Percentiles rank a stretch among this genome's conserved stretches.
phyloP scores from a whole-genome alignment of 30 jellyfish, hydroid and myxozoan genomes.

The Rhopilema esculentum region DNA sequence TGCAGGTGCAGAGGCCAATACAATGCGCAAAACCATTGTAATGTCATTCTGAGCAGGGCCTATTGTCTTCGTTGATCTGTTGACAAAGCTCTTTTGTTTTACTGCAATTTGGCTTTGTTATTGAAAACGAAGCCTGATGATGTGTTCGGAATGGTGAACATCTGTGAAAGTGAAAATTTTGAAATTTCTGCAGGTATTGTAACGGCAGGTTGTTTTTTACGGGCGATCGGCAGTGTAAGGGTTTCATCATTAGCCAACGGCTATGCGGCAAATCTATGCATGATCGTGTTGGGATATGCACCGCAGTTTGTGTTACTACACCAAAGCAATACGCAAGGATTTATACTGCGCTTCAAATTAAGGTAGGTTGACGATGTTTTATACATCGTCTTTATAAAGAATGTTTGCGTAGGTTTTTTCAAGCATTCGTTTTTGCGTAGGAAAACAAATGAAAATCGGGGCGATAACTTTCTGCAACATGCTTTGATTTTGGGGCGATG shows the following conservation, averaged over 20 bases:
- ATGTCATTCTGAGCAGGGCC: slow-evolving; percentile 21
- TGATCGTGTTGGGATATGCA: neutral
- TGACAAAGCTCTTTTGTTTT: slow-evolving; percentile 53
- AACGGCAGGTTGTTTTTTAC: slow-evolving; percentile 37
- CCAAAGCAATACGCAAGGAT: neutral
- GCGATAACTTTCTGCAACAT: neutral
- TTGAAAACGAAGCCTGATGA: slow-evolving; percentile 19
- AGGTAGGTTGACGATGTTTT: neutral
- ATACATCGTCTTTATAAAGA: too few relatives aligned
- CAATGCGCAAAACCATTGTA: slow-evolving; percentile 55
- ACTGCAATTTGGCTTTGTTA: slow-evolving; percentile 33
- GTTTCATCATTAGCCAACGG: neutral
- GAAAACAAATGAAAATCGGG: neutral
- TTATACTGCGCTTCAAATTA: neutral
- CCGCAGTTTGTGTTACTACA: neutral
- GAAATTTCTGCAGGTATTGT: slow-evolving; percentile 50
- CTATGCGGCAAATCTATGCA: neutral
- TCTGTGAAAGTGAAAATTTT: slow-evolving; percentile 29
- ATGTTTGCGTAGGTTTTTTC: neutral
- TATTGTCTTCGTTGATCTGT: slow-evolving; percentile 15
- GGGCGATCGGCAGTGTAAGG: slow-evolving; percentile 64
- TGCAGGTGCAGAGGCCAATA: slow-evolving; percentile 54
- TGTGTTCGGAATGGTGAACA: slow-evolving; percentile 32
- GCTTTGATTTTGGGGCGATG: neutral
- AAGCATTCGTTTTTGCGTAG: neutral